These are phyloP conservation scores for Gymnoscelis rufifasciata DNA, from an alignment of 2,888 invertebrate species.

Conservation along the genomic window DNA sequence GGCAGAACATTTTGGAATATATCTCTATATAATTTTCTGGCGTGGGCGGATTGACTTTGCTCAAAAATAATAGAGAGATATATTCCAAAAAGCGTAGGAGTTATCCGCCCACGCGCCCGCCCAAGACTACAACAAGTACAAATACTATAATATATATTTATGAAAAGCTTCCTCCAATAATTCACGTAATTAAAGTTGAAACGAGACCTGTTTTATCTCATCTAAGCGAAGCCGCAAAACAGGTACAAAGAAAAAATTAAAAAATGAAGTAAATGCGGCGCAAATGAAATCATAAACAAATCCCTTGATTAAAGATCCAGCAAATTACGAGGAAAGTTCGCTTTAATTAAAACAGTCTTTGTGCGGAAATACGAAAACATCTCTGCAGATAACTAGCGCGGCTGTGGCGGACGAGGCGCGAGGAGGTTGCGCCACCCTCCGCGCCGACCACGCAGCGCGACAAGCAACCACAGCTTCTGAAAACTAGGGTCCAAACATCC, in stretches of 20 bases:
- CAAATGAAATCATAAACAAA: constrained; percentile 15
- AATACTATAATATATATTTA: background rate
- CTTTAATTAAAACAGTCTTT: constrained; percentile 18
- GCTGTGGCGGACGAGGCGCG: background rate
- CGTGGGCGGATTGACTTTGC: background rate
- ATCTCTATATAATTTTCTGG: background rate
- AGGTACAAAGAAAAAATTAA: background rate
- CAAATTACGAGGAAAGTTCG: constrained; percentile 3
- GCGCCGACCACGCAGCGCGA: too few species aligned
- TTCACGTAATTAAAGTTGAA: too few species aligned
- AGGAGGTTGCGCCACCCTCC: too few species aligned
- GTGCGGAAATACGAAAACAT: constrained; percentile 1
- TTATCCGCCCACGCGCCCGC: background rate
- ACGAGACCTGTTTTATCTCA: too few species aligned
- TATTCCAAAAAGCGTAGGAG: background rate
- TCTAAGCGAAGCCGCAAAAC: too few species aligned
- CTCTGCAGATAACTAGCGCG: constrained; percentile 1
- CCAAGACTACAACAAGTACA: background rate
- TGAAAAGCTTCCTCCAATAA: background rate
- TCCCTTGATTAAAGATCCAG: constrained; percentile 10
- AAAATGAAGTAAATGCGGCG: too few species aligned
- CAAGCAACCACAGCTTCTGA: too few species aligned
- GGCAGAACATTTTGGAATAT: constrained; percentile 1
- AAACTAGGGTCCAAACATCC: too few species aligned
- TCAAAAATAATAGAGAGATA: too few species aligned